Percentiles rank a stretch among this genome's conserved stretches.
These are phyloP conservation scores for Hippopotamus amphibius DNA, from an alignment of 2,113 vertebrate genomes.

Conservation along the genomic window DNA sequence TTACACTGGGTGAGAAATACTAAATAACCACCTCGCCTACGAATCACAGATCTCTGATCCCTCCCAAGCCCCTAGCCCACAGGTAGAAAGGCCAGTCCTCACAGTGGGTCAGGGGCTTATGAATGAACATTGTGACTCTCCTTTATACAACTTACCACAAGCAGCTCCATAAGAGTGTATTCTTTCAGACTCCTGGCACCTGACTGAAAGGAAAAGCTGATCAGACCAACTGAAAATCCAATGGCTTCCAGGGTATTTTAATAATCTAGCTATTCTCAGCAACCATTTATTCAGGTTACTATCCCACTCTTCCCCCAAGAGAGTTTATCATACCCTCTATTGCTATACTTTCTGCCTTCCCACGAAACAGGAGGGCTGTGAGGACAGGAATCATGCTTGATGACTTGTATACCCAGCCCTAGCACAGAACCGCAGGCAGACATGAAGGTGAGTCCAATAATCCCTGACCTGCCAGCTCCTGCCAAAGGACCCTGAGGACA, in stretches of 20 bases:
- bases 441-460: background rate
- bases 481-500: background rate
- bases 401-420: background rate
- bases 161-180: slow-evolving; percentile 97
- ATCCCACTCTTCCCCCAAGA: background rate
- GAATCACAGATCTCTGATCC: background rate
- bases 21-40: slow-evolving; percentile 7
- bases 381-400: background rate
- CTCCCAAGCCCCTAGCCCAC: background rate
- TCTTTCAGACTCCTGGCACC: slow-evolving; percentile 94
- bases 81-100: background rate
- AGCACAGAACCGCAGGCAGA: background rate
- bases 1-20: background rate
- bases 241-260: background rate
- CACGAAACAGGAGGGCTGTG: background rate
- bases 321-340: background rate
- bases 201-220: slow-evolving; percentile 88
- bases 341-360: background rate
- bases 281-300: slow-evolving; percentile 8
- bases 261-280: background rate
- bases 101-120: background rate
- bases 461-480: background rate
- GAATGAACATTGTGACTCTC: background rate
- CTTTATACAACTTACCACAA: slow-evolving; percentile 92
- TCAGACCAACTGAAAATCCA: slow-evolving; percentile 47